These are phyloP conservation scores for Nysson spinosus DNA, from an alignment of 2,888 invertebrate species.

Conservation along the genomic window DNA sequence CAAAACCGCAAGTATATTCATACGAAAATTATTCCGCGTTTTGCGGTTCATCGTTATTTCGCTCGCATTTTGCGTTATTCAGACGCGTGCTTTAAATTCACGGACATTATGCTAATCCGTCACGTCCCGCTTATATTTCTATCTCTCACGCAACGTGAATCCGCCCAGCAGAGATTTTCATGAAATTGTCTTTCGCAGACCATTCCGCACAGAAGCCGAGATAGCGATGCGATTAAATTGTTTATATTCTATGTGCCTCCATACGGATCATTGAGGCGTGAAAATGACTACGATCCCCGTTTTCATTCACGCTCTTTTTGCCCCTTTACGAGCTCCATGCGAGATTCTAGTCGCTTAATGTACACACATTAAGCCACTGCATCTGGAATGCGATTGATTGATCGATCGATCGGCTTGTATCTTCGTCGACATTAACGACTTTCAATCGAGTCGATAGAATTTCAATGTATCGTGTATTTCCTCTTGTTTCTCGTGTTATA, in stretches of 20 bases:
- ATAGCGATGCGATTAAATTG: slow-evolving; percentile 4
- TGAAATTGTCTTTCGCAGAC: slow-evolving; percentile 1
- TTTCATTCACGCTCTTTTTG: slow-evolving; percentile 13
- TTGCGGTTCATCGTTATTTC: slow-evolving; percentile 5
- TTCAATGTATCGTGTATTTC: no score
- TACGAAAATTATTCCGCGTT: slow-evolving; percentile 3
- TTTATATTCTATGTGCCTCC: slow-evolving; percentile 8
- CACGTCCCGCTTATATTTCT: slow-evolving; percentile 37
- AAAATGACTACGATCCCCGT: slow-evolving; percentile 27
- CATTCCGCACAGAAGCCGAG: neutral
- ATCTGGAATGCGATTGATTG: slow-evolving; percentile 21
- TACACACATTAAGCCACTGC: neutral
- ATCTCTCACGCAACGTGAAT: neutral
- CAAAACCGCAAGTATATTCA: slow-evolving; percentile 10
- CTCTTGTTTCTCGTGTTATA: no score
- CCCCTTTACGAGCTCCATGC: neutral
- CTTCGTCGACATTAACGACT: slow-evolving; percentile 28
- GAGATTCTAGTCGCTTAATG: neutral
- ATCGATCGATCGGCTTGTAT: slow-evolving; percentile 36
- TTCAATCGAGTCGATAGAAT: neutral
- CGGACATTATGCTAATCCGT: slow-evolving; percentile 45
- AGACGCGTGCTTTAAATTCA: slow-evolving; percentile 32
- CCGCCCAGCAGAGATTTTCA: slow-evolving; percentile 8
- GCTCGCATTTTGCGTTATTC: neutral
- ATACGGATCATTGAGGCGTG: slow-evolving; percentile 25